Conservation (phyloP, 1,140 invertebrate genomes). For the Harpegnathos saltator region DNA sequence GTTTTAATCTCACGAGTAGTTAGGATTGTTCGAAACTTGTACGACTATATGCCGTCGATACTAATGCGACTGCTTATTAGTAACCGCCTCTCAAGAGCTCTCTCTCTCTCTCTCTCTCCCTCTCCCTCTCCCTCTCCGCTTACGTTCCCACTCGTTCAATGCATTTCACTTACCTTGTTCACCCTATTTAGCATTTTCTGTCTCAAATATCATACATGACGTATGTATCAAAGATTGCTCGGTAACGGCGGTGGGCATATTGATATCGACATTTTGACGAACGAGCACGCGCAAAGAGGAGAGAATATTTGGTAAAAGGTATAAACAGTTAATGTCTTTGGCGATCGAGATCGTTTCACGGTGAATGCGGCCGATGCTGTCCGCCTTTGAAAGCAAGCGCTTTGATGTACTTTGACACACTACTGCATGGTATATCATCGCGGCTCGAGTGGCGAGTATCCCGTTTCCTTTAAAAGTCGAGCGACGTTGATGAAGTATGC, state of each 20-base stretch:
- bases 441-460: slow-evolving; percentile 56
- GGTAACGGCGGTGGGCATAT: slow-evolving; percentile 31
- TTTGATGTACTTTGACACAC: slow-evolving; percentile 59
- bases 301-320: slow-evolving; percentile 57
- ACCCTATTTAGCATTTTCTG: slow-evolving; percentile 43
- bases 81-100: no score
- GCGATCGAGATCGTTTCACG: slow-evolving; percentile 59
- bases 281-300: slow-evolving; percentile 53
- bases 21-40: no score
- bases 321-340: slow-evolving; percentile 63
- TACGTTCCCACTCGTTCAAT: slow-evolving; percentile 9
- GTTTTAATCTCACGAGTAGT: no score
- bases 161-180: no score
- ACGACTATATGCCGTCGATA: no score
- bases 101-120: no score
- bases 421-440: slow-evolving; percentile 48
- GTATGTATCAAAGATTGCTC: slow-evolving; percentile 28
- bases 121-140: no score
- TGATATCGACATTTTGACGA: slow-evolving; percentile 61
- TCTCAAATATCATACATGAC: slow-evolving; percentile 31
- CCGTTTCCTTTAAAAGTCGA: slow-evolving; percentile 60
- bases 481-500: slow-evolving; percentile 59
- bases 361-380: slow-evolving; percentile 59
- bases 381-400: slow-evolving; percentile 60
- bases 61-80: no score